Evolutionary conservation across 1,140 invertebrate genomes (phyloP).

Genomic region (Hormaphis cornu): DNA sequence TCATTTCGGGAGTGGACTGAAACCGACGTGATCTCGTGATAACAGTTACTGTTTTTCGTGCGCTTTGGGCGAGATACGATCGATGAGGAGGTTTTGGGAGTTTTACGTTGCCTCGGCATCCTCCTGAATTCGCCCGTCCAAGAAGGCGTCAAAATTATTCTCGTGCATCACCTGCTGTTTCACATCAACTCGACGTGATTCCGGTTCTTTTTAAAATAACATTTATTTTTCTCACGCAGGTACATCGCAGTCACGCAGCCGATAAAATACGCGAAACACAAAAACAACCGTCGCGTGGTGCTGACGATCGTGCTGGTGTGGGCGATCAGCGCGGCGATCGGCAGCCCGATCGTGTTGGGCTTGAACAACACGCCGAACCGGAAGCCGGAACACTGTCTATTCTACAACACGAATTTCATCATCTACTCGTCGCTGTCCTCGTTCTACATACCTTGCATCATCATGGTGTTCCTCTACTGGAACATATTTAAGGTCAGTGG

Average conservation of each 20-base stretch:
- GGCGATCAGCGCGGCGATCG: conserved; percentile 91
- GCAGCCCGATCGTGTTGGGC: conserved; percentile 92
- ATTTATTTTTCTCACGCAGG: too few species aligned
- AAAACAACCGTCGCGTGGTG: conserved; percentile 90
- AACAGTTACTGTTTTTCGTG: too few species aligned
- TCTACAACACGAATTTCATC: conserved; percentile 97
- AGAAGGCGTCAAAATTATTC: too few species aligned
- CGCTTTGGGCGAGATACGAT: too few species aligned
- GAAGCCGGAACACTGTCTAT: conserved; percentile 72
- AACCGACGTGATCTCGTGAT: too few species aligned
- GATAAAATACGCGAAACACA: conserved; percentile 97
- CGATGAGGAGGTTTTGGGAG: too few species aligned
- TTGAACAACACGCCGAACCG: conserved; percentile 81
- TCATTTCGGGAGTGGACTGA: too few species aligned
- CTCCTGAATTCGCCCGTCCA: too few species aligned
- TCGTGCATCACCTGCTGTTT: too few species aligned
- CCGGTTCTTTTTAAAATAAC: too few species aligned
- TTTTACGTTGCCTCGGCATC: too few species aligned
- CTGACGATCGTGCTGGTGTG: conserved; percentile 93
- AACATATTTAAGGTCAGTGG: conserved; percentile 84
- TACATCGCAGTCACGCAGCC: conserved; percentile 98
- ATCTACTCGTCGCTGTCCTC: conserved; percentile 95
- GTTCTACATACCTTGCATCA: conserved; percentile 98
- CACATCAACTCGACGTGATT: too few species aligned
- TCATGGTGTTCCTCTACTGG: conserved; percentile 98